Evolutionary conservation across 2,113 vertebrate genomes (phyloP).

Genomic region (Microtus ochrogaster): DNA sequence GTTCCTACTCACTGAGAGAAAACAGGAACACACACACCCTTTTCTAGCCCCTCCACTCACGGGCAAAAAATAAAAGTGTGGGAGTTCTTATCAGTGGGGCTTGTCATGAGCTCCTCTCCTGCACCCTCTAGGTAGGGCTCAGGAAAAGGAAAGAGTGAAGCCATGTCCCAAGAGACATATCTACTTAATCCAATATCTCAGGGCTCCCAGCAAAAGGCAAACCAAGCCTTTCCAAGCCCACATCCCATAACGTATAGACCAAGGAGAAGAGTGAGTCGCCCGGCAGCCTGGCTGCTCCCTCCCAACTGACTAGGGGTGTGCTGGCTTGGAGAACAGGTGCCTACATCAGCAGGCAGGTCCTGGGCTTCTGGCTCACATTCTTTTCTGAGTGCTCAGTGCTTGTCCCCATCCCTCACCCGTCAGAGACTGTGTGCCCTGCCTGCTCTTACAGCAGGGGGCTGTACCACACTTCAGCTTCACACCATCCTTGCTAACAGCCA

Average conservation of each 20-base stretch:
- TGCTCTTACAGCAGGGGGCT: neutral
- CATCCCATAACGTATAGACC: neutral
- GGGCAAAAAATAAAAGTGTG: neutral
- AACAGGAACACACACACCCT: neutral
- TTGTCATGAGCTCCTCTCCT: neutral
- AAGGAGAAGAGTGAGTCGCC: neutral
- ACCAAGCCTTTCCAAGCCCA: neutral
- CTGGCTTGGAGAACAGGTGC: neutral
- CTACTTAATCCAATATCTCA: neutral
- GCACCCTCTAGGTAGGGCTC: neutral
- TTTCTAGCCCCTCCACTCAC: neutral
- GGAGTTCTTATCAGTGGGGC: neutral
- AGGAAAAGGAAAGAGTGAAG: neutral
- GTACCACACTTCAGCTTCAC: neutral
- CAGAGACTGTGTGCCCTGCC: neutral
- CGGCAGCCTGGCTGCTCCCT: neutral
- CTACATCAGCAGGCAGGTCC: neutral
- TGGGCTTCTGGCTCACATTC: neutral
- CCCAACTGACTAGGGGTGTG: fast-evolving
- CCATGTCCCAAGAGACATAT: neutral
- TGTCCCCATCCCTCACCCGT: neutral
- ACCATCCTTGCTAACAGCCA: neutral
- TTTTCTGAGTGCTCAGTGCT: neutral
- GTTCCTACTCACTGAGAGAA: neutral
- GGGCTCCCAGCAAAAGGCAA: neutral